phyloP scores from a whole-genome alignment of 23 tunicate species.

The Pegea sp. region DNA sequence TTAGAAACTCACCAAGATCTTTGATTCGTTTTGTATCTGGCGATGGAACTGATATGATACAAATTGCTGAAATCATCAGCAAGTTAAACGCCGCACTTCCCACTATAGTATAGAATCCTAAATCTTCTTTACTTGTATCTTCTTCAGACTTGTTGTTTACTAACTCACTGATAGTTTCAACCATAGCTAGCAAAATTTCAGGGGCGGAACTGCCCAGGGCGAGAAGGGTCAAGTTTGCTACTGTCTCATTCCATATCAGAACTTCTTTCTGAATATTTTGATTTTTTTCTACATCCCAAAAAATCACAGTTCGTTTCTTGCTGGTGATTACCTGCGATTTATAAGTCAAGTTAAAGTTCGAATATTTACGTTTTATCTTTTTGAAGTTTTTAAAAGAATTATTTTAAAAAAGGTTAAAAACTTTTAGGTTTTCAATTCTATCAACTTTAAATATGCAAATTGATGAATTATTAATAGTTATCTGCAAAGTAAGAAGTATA shows the following conservation, averaged over 20 bases:
- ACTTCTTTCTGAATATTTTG: slow-evolving; percentile 17
- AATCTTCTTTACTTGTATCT: slow-evolving; percentile 2
- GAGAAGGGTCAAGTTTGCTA: slow-evolving; percentile 42
- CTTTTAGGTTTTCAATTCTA: too few species aligned
- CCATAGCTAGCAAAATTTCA: slow-evolving; percentile 26
- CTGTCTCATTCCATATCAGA: slow-evolving; percentile 51
- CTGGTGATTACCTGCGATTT: slow-evolving; percentile 57
- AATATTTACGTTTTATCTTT: too few species aligned
- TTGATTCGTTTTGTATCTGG: slow-evolving; percentile 17
- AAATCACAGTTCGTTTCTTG: slow-evolving; percentile 21
- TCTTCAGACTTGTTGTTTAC: slow-evolving; percentile 1
- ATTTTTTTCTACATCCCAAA: slow-evolving; percentile 19
- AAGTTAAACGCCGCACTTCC: slow-evolving; percentile 61
- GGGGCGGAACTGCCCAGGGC: slow-evolving; percentile 65
- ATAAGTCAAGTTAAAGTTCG: too few species aligned
- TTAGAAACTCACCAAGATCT: slow-evolving; percentile 18
- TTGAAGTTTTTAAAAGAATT: too few species aligned
- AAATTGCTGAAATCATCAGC: slow-evolving; percentile 32
- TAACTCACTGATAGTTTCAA: slow-evolving; percentile 26
- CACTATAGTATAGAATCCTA: slow-evolving; percentile 45
- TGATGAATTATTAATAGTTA: too few species aligned
- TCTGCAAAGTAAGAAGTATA: too few species aligned
- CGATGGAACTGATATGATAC: slow-evolving; percentile 41
- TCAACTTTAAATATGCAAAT: too few species aligned
- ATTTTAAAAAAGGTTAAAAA: too few species aligned